Conservation (phyloP, 2,888 invertebrate genomes). For the Aelia acuminata region DNA sequence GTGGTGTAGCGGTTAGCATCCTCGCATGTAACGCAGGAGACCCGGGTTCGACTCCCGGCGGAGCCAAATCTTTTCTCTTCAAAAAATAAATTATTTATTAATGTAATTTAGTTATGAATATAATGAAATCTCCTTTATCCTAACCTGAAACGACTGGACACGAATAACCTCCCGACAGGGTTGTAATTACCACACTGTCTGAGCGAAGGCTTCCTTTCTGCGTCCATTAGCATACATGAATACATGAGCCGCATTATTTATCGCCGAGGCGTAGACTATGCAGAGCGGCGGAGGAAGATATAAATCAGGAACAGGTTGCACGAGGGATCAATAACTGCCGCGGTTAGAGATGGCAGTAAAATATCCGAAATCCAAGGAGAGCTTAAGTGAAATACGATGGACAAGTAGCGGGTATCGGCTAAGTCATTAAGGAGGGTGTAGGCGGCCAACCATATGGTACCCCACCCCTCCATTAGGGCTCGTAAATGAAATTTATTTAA, state of each 20-base stretch:
- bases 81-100: too few species aligned
- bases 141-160: not conserved
- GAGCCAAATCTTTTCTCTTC: too few species aligned
- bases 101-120: too few species aligned
- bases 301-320: constrained; percentile 25
- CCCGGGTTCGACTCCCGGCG: too few species aligned
- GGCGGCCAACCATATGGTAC: constrained; percentile 16
- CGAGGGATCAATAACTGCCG: not conserved
- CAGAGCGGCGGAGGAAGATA: not conserved
- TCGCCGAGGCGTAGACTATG: not conserved
- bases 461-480: not conserved
- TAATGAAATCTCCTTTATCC: not conserved
- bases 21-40: too few species aligned
- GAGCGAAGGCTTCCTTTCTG: constrained; percentile 36
- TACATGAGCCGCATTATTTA: constrained; percentile 6
- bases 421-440: constrained; percentile 3
- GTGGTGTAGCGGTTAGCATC: too few species aligned
- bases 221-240: constrained; percentile 29
- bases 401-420: not conserved
- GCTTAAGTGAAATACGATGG: constrained; percentile 20
- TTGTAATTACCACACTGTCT: constrained; percentile 26
- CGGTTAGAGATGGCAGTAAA: not conserved
- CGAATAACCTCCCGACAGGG: not conserved
- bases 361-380: not conserved
- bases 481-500: not conserved